phyloP scores from a whole-genome alignment of 2,888 invertebrate species.

The Metalampra italica region DNA sequence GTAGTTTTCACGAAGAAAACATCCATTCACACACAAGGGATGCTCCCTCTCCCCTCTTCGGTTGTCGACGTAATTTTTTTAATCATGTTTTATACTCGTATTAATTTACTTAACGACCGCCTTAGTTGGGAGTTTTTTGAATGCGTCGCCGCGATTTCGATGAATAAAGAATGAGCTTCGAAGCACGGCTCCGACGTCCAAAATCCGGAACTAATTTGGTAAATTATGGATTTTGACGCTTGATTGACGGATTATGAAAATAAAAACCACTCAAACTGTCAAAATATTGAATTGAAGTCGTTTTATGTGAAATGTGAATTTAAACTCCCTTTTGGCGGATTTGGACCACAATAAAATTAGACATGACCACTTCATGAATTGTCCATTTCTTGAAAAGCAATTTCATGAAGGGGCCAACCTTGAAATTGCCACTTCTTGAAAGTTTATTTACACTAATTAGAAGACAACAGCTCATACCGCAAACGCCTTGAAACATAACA shows the following conservation, averaged over 20 bases:
- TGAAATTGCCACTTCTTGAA: too few relatives aligned
- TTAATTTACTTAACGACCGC: constrained; percentile 75
- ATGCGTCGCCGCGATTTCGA: constrained; percentile 62
- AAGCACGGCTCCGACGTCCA: background rate
- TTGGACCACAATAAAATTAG: too few relatives aligned
- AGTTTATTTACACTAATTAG: too few relatives aligned
- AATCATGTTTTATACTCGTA: constrained; percentile 76
- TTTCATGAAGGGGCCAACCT: too few relatives aligned
- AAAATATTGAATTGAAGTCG: too few relatives aligned
- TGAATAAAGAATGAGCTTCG: constrained; percentile 69
- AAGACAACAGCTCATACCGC: too few relatives aligned
- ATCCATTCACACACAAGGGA: constrained; percentile 60
- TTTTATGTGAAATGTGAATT: too few relatives aligned
- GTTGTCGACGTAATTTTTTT: constrained; percentile 73
- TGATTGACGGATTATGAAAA: background rate
- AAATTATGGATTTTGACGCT: background rate
- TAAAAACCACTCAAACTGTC: too few relatives aligned
- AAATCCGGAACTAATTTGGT: background rate
- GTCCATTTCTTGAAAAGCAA: too few relatives aligned
- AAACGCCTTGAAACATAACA: too few relatives aligned
- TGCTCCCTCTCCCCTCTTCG: constrained; percentile 48
- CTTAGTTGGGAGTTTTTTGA: constrained; percentile 56
- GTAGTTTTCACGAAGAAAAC: constrained; percentile 47
- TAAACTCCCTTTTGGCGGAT: too few relatives aligned
- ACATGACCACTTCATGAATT: too few relatives aligned